phyloP scores from a whole-genome alignment of 30 jellyfish, hydroid and myxozoan genomes.

The Nemopilema nomurai region DNA sequence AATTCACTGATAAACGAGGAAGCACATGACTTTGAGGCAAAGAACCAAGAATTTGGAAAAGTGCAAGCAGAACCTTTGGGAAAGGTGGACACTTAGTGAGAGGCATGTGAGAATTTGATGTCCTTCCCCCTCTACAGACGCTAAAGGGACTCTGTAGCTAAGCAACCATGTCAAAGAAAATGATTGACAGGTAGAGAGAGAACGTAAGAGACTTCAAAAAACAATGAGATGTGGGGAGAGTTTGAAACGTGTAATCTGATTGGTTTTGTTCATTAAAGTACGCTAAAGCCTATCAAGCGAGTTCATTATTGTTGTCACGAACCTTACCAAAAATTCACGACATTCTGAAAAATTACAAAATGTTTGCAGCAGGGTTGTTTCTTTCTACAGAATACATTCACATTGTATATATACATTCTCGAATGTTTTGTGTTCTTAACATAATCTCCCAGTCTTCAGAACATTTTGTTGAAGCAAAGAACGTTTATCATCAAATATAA shows the following conservation, averaged over 20 bases:
- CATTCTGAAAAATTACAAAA: background rate
- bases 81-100: slow-evolving; percentile 72
- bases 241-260: background rate
- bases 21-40: slow-evolving; percentile 39
- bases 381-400: background rate
- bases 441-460: background rate
- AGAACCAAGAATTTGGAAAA: slow-evolving; percentile 50
- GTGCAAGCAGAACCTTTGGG: slow-evolving; percentile 66
- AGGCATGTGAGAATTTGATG: slow-evolving; percentile 29
- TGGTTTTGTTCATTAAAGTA: background rate
- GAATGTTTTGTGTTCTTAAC: background rate
- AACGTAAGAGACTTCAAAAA: background rate
- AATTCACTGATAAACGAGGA: slow-evolving; percentile 50
- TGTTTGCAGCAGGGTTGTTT: background rate
- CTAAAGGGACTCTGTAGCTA: background rate
- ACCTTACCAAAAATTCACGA: background rate
- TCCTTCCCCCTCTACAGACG: background rate
- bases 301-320: background rate
- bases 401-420: background rate
- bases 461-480: background rate
- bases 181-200: background rate
- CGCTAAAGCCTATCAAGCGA: background rate
- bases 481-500: background rate
- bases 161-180: background rate
- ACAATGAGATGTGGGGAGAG: background rate